phyloP scores from a whole-genome alignment of 2,888 invertebrate genomes.

The Corythucha ciliata region DNA sequence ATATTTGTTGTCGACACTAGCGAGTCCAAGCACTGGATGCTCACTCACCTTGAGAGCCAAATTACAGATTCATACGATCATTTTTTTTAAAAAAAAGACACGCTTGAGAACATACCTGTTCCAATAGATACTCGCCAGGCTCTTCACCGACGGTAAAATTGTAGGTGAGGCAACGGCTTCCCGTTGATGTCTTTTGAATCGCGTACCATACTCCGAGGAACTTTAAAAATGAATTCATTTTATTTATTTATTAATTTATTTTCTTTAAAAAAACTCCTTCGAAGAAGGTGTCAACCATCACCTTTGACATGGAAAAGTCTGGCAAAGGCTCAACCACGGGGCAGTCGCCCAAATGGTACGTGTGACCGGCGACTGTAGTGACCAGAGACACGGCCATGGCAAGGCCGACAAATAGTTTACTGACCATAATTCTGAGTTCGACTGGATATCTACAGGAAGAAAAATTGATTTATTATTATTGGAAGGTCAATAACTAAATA shows the following conservation, averaged over 20 bases:
- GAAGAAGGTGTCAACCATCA: slow-evolving; percentile 37
- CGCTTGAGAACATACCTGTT: slow-evolving; percentile 44
- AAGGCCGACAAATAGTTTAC: too few species aligned
- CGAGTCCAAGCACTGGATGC: slow-evolving; percentile 47
- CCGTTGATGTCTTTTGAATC: slow-evolving; percentile 72
- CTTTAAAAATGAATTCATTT: slow-evolving; percentile 42
- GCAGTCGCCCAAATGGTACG: slow-evolving; percentile 64
- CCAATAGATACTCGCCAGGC: slow-evolving; percentile 57
- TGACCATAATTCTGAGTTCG: too few species aligned
- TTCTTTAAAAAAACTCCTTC: background rate
- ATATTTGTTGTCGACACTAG: slow-evolving; percentile 68
- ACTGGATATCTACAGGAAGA: too few species aligned
- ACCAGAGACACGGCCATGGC: too few species aligned
- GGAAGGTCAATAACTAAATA: too few species aligned
- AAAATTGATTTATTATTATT: too few species aligned
- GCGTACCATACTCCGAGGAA: slow-evolving; percentile 73
- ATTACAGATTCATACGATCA: background rate
- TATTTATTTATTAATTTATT: background rate
- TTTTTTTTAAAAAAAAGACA: background rate
- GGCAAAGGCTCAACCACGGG: slow-evolving; percentile 63
- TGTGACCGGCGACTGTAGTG: slow-evolving; percentile 48
- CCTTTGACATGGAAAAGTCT: slow-evolving; percentile 65
- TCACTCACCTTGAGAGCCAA: slow-evolving; percentile 36
- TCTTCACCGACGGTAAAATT: slow-evolving; percentile 61
- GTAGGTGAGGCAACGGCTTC: slow-evolving; percentile 67